Evolutionary conservation across 1,140 invertebrate genomes (phyloP).

Genomic region (Heliothis virescens): DNA sequence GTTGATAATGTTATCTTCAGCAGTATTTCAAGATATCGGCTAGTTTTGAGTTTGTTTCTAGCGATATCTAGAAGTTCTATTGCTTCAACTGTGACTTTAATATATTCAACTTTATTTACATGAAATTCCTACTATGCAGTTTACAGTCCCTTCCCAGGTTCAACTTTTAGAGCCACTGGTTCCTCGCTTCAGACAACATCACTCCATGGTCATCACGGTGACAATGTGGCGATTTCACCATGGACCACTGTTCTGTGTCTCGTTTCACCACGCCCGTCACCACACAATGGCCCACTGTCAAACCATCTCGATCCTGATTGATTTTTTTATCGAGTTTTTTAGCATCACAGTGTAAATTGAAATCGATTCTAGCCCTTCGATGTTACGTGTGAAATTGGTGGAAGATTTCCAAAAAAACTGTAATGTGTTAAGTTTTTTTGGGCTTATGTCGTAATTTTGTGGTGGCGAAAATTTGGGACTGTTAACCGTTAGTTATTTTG

Average conservation of each 20-base stretch:
- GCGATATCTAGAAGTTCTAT: no score
- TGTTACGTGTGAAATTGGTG: slow-evolving; percentile 51
- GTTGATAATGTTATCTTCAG: no score
- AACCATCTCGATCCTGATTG: slow-evolving; percentile 77
- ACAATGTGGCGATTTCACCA: slow-evolving; percentile 76
- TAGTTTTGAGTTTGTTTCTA: no score
- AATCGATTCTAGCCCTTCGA: slow-evolving; percentile 64
- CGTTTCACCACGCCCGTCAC: slow-evolving; percentile 77
- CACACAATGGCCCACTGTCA: slow-evolving; percentile 78
- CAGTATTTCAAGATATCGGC: no score
- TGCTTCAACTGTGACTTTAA: no score
- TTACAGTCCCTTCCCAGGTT: neutral
- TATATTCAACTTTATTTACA: no score
- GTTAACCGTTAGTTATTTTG: neutral
- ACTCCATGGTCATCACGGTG: slow-evolving; percentile 68
- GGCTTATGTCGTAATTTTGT: neutral
- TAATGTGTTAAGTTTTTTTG: slow-evolving; percentile 32
- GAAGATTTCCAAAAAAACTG: slow-evolving; percentile 58
- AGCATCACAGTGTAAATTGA: slow-evolving; percentile 70
- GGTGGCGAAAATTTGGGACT: slow-evolving; percentile 15
- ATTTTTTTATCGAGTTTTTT: slow-evolving; percentile 79
- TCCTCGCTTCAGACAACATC: slow-evolving; percentile 57
- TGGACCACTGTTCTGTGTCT: slow-evolving; percentile 72
- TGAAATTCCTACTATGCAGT: no score
- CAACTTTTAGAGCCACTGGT: slow-evolving; percentile 64